Evolutionary conservation across 2,888 invertebrate species (phyloP).

Genomic region (Stomorhina lunata): DNA sequence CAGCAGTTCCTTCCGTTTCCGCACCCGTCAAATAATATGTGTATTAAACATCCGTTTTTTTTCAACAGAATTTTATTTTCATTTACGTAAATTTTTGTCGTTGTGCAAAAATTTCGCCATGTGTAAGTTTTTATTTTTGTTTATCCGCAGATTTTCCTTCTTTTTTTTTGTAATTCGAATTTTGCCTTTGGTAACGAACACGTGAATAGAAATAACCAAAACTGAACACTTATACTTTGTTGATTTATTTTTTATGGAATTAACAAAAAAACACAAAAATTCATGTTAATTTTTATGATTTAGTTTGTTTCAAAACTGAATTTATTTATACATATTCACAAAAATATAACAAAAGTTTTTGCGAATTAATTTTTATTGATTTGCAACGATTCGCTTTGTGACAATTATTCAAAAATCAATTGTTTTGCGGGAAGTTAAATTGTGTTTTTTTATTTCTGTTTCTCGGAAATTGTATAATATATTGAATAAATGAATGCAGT

Average conservation of each 20-base stretch:
- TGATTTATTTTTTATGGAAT: too few species aligned
- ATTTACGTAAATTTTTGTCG: conserved; percentile 29
- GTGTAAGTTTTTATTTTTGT: not conserved
- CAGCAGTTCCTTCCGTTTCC: conserved; percentile 62
- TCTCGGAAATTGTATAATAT: too few species aligned
- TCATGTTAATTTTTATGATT: conserved; percentile 9
- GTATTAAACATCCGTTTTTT: conserved; percentile 60
- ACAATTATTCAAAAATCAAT: not conserved
- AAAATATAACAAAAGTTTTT: too few species aligned
- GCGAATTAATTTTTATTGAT: too few species aligned
- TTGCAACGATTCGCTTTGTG: too few species aligned
- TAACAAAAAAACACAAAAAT: too few species aligned
- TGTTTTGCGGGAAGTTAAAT: not conserved
- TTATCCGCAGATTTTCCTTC: too few species aligned
- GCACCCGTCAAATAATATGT: conserved; percentile 56
- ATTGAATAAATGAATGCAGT: too few species aligned
- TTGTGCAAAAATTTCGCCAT: conserved; percentile 29
- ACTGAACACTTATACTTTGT: too few species aligned
- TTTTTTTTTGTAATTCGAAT: not conserved
- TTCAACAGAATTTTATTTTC: conserved; percentile 29
- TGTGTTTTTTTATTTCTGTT: too few species aligned
- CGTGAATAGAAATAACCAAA: not conserved
- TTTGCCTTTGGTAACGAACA: not conserved
- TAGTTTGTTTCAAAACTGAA: conserved; percentile 43
- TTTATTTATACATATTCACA: too few species aligned